phyloP scores from a whole-genome alignment of 2,797 vertebrate species.

The Microctenopoma stevenorrisi region DNA sequence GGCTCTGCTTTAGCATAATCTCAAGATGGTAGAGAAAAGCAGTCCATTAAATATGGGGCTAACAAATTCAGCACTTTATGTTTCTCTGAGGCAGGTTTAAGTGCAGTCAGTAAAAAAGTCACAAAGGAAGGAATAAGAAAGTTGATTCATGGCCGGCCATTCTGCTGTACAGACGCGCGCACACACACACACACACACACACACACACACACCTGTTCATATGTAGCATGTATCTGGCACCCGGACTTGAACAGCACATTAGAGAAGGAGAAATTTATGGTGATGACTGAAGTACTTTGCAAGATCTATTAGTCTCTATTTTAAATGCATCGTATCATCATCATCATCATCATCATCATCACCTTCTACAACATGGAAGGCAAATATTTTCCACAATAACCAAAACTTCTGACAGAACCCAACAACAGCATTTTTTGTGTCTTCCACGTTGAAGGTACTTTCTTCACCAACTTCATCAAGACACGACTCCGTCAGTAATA shows the following conservation, averaged over 20 bases:
- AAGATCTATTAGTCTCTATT: no score
- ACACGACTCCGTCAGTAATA: background rate
- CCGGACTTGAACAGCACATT: conserved; percentile 17
- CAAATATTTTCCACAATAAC: background rate
- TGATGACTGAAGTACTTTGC: no score
- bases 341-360: background rate
- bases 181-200: no score
- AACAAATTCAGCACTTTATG: conserved; percentile 75
- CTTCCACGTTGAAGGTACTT: background rate
- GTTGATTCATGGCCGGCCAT: conserved; percentile 53
- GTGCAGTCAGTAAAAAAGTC: conserved; percentile 75
- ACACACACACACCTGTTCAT: conserved; percentile 47
- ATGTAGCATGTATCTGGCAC: conserved; percentile 19
- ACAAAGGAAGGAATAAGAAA: conserved; percentile 57
- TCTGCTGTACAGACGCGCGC: conserved; percentile 24
- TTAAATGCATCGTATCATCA: no score
- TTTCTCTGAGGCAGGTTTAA: conserved; percentile 69
- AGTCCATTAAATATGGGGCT: conserved; percentile 76
- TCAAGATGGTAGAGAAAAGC: conserved; percentile 69
- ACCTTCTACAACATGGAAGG: background rate
- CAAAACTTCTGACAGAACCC: background rate
- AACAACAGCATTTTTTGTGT: background rate
- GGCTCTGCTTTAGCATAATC: conserved; percentile 79
- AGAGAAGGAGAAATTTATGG: no score
- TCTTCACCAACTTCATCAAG: background rate